A percentile compares a stretch with the other conserved stretches of the same genome.
Conservation (phyloP, 2,888 invertebrate species). For the Oxytorus armatus region DNA sequence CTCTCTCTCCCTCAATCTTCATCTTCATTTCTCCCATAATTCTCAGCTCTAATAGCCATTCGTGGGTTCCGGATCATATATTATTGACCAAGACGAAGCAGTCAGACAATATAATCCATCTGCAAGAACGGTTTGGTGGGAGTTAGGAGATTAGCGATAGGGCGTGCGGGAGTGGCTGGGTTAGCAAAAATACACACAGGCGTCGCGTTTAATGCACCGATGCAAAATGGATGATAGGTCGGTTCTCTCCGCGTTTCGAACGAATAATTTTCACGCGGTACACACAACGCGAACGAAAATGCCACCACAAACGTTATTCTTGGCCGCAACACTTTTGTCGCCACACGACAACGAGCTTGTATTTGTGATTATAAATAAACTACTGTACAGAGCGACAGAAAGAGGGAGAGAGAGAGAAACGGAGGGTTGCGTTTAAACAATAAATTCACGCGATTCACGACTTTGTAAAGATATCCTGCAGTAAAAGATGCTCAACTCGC, state of each 20-base stretch:
- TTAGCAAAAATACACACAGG: conserved; percentile 21
- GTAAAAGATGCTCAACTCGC: conserved; percentile 18
- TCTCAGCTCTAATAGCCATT: conserved; percentile 26
- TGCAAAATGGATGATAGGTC: conserved; percentile 68
- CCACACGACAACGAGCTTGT: conserved; percentile 69
- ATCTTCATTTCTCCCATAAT: conserved; percentile 20
- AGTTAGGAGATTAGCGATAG: conserved; percentile 24
- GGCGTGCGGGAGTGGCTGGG: conserved; percentile 8
- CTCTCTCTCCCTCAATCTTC: conserved; percentile 23
- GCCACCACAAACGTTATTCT: conserved; percentile 61
- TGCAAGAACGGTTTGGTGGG: conserved; percentile 4
- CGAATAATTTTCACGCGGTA: conserved; percentile 11
- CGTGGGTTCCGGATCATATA: conserved; percentile 39
- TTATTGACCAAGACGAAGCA: conserved; percentile 38
- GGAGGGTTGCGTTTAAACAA: conserved; percentile 36
- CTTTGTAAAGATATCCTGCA: conserved; percentile 18
- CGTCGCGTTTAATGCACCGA: conserved; percentile 63
- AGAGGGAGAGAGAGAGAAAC: too few relatives aligned
- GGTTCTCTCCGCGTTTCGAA: conserved; percentile 6
- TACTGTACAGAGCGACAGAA: conserved; percentile 10
- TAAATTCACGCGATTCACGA: conserved; percentile 40
- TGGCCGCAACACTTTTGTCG: conserved; percentile 72
- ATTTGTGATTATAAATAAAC: conserved; percentile 74
- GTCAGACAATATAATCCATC: conserved; percentile 28
- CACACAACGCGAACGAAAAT: conserved; percentile 19